Evolutionary conservation across 1,140 invertebrate species (phyloP), one percentile per base, ranked within the genome.

Genomic region (Steinernema khuongi): DNA sequence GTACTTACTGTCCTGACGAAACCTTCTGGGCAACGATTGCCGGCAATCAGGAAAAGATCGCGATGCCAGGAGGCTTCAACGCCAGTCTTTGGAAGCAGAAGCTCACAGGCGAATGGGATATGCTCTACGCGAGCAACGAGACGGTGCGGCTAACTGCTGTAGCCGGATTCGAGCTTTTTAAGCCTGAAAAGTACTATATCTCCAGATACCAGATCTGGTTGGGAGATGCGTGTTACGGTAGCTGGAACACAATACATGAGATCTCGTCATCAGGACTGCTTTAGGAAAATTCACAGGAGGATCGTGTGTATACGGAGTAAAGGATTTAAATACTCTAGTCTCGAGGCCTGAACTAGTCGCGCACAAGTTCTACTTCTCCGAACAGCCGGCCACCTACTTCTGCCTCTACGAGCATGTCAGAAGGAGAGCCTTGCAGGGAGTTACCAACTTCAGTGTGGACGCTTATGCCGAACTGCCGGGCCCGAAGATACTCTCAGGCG

Each of bases 261-360:
- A n/a, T n/a, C n/a, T n/a, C n/a, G n/a, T n/a, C n/a, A n/a, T n/a
- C n/a, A n/a, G n/a, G n/a, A n/a, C 36, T 7, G 36, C n/a, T 41
- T 41, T n/a, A 41, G 36, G 36, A 7, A 41, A 7, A 11, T 41
- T 41, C 36, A 41, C 7, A n/a, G 7, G 7, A n/a, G 36, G n/a
- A 11, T 82, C 81, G 14, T 82, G 81, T 70, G 82, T 84, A 19
- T 82, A 74, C 50, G 81, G 81, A 1, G 71, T 82, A 1, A 73
- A 68, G 17, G 82, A 83, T 44, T 66, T 82, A 14, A 60, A 72
- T 1, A 77, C 41, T 26, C 67, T 82, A 1, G 67, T 82, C 29
- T 72, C 22, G 29, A 43, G 81, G 18, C 75, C 78, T 1, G 82
- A 82, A 60, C 50, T 82, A 0, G 66, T 82, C 1, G 81, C 74